A percentile compares a stretch with the other conserved stretches of the same genome.
phyloP scores from a whole-genome alignment of 1,140 invertebrate species.

The Prorops nasuta region DNA sequence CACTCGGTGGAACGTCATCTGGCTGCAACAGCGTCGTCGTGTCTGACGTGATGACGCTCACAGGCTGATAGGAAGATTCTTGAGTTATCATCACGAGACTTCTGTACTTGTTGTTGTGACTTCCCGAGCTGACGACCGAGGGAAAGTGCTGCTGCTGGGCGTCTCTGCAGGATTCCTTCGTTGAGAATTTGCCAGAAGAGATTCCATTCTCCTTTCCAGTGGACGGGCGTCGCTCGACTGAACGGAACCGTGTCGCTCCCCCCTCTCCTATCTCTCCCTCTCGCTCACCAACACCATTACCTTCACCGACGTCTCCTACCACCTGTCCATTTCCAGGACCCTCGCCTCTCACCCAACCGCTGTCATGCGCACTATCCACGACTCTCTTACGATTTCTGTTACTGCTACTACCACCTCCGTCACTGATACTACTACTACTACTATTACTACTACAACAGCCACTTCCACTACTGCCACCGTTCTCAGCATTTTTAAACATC shows the following conservation, averaged over 20 bases:
- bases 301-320: slow-evolving; percentile 49
- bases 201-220: slow-evolving; percentile 46
- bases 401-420: slow-evolving; percentile 14
- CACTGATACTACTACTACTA: slow-evolving; percentile 4
- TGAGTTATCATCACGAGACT: slow-evolving; percentile 86
- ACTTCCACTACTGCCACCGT: slow-evolving; percentile 11
- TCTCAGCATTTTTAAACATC: slow-evolving; percentile 34
- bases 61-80: slow-evolving; percentile 58
- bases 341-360: slow-evolving; percentile 49
- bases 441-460: slow-evolving; percentile 1
- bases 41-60: slow-evolving; percentile 70
- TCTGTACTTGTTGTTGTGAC: slow-evolving; percentile 68
- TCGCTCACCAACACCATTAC: slow-evolving; percentile 52
- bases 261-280: slow-evolving; percentile 54
- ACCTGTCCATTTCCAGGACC: slow-evolving; percentile 46
- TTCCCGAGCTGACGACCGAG: slow-evolving; percentile 8
- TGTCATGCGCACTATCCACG: slow-evolving; percentile 31
- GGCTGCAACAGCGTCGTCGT: slow-evolving; percentile 67
- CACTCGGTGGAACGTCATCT: slow-evolving; percentile 34
- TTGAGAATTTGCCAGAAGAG: slow-evolving; percentile 24
- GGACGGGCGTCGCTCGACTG: slow-evolving; percentile 53
- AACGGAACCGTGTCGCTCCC: slow-evolving; percentile 46
- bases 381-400: background rate
- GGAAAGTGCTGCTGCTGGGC: slow-evolving; percentile 14
- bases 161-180: slow-evolving; percentile 23